phyloP scores from a whole-genome alignment of 2,113 vertebrate genomes.

The Daboia siamensis region DNA sequence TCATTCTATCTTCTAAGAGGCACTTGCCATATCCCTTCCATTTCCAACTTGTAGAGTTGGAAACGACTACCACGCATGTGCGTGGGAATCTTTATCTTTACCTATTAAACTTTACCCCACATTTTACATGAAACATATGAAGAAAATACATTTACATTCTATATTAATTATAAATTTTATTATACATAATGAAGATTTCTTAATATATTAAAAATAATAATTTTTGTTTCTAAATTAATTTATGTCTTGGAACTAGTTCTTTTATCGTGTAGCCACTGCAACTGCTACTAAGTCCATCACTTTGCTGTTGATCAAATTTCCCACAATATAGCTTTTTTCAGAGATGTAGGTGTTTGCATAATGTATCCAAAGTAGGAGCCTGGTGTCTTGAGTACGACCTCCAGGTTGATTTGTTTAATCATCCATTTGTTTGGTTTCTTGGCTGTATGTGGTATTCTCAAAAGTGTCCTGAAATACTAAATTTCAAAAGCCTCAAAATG shows the following conservation, averaged over 20 bases:
- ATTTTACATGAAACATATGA: constrained; percentile 58
- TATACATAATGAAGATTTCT: constrained; percentile 65
- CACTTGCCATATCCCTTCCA: not conserved
- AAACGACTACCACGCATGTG: too few relatives aligned
- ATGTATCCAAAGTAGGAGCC: not conserved
- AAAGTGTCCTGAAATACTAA: not conserved
- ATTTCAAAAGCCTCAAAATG: not conserved
- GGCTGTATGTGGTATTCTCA: not conserved
- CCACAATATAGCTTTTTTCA: not conserved
- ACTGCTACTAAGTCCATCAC: not conserved
- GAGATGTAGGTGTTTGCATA: not conserved
- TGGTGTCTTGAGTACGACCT: not conserved
- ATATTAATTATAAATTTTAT: constrained; percentile 71
- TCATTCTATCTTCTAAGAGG: not conserved
- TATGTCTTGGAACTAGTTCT: constrained; percentile 70
- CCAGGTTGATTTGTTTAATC: not conserved
- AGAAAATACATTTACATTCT: constrained; percentile 67
- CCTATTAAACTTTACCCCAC: constrained; percentile 58
- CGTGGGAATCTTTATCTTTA: too few relatives aligned
- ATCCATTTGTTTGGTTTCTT: not conserved
- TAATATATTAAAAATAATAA: constrained; percentile 72
- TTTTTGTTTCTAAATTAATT: constrained; percentile 69
- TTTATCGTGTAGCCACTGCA: constrained; percentile 64
- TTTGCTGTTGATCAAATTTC: not conserved
- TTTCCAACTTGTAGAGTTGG: too few relatives aligned